Percentiles rank a stretch among this genome's conserved stretches.
phyloP scores from a whole-genome alignment of 2,113 vertebrate genomes.

The Mobula hypostoma region DNA sequence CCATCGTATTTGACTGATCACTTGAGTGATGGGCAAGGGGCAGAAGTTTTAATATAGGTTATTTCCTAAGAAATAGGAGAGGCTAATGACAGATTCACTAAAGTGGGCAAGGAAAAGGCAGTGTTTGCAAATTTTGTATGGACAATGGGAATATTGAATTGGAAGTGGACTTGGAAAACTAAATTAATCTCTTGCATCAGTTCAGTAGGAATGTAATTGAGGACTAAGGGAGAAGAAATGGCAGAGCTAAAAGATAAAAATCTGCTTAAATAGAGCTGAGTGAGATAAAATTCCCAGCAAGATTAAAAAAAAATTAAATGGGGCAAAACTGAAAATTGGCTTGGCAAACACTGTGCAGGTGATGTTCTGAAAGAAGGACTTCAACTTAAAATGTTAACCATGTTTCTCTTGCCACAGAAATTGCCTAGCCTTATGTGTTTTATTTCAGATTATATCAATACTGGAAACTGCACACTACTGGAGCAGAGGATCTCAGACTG shows the following conservation, averaged over 20 bases:
- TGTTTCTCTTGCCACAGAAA: too few relatives aligned
- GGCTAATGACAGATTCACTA: neutral
- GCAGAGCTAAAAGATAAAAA: neutral
- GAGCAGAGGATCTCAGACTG: neutral
- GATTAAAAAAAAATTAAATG: neutral
- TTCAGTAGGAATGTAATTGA: neutral
- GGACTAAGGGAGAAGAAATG: neutral
- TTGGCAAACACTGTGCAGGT: too few relatives aligned
- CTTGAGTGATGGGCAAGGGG: neutral
- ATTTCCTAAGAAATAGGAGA: neutral
- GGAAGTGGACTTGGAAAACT: neutral
- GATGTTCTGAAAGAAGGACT: too few relatives aligned
- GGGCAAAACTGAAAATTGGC: neutral
- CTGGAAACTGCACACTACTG: too few relatives aligned
- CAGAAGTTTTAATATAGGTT: neutral
- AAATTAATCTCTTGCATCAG: neutral
- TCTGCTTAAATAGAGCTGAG: neutral
- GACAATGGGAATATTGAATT: neutral
- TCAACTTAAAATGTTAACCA: too few relatives aligned
- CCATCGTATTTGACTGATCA: neutral
- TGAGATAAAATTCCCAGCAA: neutral
- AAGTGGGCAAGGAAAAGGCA: neutral
- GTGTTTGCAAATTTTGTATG: neutral
- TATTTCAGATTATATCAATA: too few relatives aligned
- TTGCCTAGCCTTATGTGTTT: too few relatives aligned